Conservation (phyloP, 2,888 invertebrate genomes). For the Philaethria dido region DNA sequence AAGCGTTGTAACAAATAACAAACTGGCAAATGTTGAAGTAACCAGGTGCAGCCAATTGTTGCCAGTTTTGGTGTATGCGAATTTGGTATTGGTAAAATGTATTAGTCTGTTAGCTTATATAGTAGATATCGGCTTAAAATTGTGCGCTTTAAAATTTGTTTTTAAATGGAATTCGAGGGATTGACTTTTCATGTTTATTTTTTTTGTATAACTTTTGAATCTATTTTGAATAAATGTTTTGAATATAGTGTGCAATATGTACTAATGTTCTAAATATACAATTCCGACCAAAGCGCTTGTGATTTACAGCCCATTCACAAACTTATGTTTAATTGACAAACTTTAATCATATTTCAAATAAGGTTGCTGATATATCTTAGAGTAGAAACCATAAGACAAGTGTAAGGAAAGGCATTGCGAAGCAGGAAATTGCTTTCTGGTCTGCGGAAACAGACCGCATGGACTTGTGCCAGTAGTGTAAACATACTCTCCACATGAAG, state of each 20-base stretch:
- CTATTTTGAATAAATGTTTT: neutral
- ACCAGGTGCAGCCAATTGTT: conserved; percentile 43
- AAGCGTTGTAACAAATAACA: conserved; percentile 32
- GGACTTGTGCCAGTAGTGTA: conserved; percentile 7
- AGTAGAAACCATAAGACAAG: conserved; percentile 14
- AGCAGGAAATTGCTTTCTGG: conserved; percentile 30
- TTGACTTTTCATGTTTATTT: neutral
- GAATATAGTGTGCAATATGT: neutral
- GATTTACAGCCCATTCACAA: neutral
- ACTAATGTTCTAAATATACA: neutral
- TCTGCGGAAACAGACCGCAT: conserved; percentile 4
- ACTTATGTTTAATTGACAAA: conserved; percentile 14
- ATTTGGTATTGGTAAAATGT: conserved; percentile 25
- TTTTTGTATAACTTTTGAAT: neutral
- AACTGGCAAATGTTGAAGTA: conserved; percentile 31
- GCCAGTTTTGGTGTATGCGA: conserved; percentile 38
- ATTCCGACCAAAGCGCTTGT: neutral
- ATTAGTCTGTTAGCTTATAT: conserved; percentile 18
- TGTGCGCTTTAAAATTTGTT: conserved; percentile 6
- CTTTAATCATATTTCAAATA: neutral
- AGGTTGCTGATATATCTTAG: neutral
- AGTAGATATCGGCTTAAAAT: conserved; percentile 16
- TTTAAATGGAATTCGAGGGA: neutral
- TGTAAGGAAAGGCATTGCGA: conserved; percentile 15
- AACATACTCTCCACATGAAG: neutral